Evolutionary conservation across 2,797 vertebrate genomes (phyloP), one percentile per base, ranked within the genome.

Genomic region (Peromyscus eremicus): DNA sequence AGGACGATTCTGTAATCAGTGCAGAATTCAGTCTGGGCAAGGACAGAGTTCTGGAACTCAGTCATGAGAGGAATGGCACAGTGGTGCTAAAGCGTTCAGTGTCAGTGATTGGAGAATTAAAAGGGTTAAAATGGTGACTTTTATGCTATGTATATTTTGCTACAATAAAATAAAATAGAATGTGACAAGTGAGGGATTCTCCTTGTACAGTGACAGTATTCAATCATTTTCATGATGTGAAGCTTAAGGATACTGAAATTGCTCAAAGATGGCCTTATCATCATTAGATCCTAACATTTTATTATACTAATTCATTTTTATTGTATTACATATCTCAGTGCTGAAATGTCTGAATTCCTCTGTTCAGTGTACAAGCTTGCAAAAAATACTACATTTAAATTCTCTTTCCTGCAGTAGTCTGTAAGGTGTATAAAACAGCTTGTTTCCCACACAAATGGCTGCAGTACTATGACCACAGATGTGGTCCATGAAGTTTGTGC

Each of bases 221-320:
- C 66, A 88, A 25, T 81, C 7, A 86, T 93, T 88, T 97, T 95
- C 32, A 93, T 90, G 75, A 80, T 92, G 23, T 29, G 21, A 91
- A 60, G 5, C 25, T 64, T 0, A 6, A 83, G 11, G 6, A 46
- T 84, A 60, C 2, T 90, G 37, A 92, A 92, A 88, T 5, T 91
- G 11, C 32, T 85, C 5, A 55, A 82, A 64, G 32, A 75, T 34
- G 14, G 84, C 8, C 49, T 94, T 91, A 84, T 55, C 27, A 55
- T 92, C 76, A 94, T 64, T 87, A 89, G 40, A 79, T 88, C 11
- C 68, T 93, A 90, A 84, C 46, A 91, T 84, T 97, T 94, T 79
- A 93, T 89, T 90, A 68, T 66, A 90, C 25, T 60, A 13, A 13
- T 93, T 97, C 6, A 19, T 71, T 94, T 96, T 92, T 40, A 94